Percentiles rank a stretch among this genome's conserved stretches.
These are phyloP conservation scores for Brachionus paranguensis DNA, from an alignment of 1,140 invertebrate species.

Conservation along the genomic window DNA sequence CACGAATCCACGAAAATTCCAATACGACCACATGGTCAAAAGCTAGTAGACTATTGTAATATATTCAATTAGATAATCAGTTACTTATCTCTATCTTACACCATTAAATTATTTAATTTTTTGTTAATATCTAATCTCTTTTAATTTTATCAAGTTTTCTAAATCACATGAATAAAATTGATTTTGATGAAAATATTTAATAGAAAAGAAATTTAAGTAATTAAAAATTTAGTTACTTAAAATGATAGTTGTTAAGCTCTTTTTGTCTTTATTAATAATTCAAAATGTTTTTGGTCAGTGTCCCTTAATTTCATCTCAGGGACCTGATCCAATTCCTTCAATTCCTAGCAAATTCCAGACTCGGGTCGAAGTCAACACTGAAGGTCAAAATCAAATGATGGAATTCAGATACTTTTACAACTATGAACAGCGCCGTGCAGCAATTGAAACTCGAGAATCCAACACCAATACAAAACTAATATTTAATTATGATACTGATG, in stretches of 20 bases:
- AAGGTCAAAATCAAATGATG: neutral
- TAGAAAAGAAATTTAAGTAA: neutral
- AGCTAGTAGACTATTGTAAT: neutral
- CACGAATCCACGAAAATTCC: neutral
- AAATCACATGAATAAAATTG: neutral
- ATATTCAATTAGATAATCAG: neutral
- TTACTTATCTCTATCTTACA: neutral
- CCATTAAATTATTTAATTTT: neutral
- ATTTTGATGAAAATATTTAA: neutral
- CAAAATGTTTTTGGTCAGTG: neutral
- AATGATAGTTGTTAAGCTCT: neutral
- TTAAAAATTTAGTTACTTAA: neutral
- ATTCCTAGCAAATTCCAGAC: neutral
- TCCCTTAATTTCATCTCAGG: neutral
- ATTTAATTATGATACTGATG: constrained; percentile 30
- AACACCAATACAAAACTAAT: neutral
- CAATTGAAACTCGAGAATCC: neutral
- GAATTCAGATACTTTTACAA: constrained; percentile 17
- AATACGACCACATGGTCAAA: neutral
- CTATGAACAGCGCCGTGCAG: neutral
- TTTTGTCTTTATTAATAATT: neutral
- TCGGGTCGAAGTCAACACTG: constrained; percentile 21
- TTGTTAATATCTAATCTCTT: neutral
- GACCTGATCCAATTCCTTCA: constrained; percentile 1
- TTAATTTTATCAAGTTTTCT: neutral